Evolutionary conservation across 2,888 invertebrate species (phyloP), one percentile per base, ranked within the genome.

Genomic region (Chymomyza amoena): DNA sequence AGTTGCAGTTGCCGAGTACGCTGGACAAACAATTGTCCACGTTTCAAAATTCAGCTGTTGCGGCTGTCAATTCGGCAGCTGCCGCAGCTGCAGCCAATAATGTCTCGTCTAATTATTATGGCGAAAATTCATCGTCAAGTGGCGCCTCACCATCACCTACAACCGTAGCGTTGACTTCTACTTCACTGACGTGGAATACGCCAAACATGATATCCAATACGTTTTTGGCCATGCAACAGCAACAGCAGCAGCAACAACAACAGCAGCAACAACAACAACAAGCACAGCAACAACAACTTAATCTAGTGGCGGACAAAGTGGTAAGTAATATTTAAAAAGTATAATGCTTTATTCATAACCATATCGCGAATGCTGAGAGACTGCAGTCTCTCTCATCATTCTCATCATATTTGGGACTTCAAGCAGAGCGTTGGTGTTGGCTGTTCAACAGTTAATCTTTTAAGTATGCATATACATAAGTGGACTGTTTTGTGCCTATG

Each of bases 101-200:
- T 73, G 90, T 90, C 65, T 87, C 90, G 61, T 89, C 91, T 1
- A 90, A 89, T 75, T 91, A 91, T 65, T 91, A 91, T 73, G 90
- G 91, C 39, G 91, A 91, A 74, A 91, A 91, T 63, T 91, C 91
- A 60, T 91, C 91, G 18, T 91, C 91, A 10, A 90, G 90, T 69
- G 91, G 90, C 63, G 90, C 91, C n/a, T 91, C 91, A 25, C 90
- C 91, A 13, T 91, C 91, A 60, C 90, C 91, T 1, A 90, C 91
- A 16, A 91, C 91, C 9, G 89, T 89, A 59, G 89, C 90, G 9
- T 78, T 90, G 67, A 92, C 92, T 62, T 88, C 92, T 6, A 91
- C 93, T 7, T 92, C 93, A 20, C 91, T 95, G 73, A 94, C 94
- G 84, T 96, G 96, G 96, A 96, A 96, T 91, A 95, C 95, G 84